Percentiles rank a stretch among this genome's conserved stretches.
Conservation (phyloP, 2,113 vertebrate species). For the Apaloderma vittatum region DNA sequence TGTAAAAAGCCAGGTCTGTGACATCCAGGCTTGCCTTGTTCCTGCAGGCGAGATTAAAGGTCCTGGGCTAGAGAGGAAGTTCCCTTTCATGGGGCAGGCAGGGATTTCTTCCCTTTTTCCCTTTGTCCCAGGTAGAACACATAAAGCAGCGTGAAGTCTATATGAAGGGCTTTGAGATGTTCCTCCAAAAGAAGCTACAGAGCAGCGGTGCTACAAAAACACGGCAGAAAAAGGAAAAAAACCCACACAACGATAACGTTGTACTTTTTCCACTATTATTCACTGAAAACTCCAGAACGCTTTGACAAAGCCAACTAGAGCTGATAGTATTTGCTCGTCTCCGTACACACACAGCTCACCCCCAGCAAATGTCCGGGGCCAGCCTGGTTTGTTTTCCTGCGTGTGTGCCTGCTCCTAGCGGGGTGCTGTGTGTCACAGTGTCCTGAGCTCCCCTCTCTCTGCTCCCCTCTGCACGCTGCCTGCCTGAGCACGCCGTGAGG, state of each 20-base stretch:
- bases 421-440: neutral
- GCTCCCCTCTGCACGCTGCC: neutral
- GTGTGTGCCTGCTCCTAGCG: neutral
- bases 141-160: neutral
- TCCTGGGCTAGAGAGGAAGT: neutral
- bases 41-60: neutral
- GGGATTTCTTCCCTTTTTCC: neutral
- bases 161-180: neutral
- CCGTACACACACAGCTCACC: neutral
- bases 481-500: neutral
- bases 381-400: neutral
- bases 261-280: neutral
- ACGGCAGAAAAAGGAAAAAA: neutral
- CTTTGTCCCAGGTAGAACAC: neutral
- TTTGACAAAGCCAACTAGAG: neutral
- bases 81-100: neutral
- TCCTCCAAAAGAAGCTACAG: neutral
- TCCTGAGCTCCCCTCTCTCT: neutral
- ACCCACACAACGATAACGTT: fast-evolving
- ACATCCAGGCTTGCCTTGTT: neutral
- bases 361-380: neutral
- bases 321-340: neutral
- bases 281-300: neutral
- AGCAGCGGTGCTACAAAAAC: neutral
- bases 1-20: neutral